Base-by-base conservation (phyloP, 1,140 invertebrate species). In the Leucophenga varia region DNA sequence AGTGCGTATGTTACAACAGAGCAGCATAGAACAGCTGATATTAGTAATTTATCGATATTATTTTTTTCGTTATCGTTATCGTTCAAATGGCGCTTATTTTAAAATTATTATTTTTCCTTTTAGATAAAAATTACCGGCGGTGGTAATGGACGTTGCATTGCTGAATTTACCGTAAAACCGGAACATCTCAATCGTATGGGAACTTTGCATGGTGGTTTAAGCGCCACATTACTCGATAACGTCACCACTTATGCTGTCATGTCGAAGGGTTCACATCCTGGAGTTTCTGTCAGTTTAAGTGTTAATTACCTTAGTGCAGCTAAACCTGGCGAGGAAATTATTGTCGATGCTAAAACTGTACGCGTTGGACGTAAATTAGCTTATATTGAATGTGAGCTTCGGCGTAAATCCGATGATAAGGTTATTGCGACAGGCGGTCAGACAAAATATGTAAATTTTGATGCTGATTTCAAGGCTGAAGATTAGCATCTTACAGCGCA, bases 151-250 rank as follows among this genome's bases (percentile, higher is more conserved):
- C 46, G 55, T 17, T 57, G 49, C 5, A 31, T 70, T 12, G 61
- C 52, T 1, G 87, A 94, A 77, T 84, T 97, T 57, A 83, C 80
- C 61, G 84, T 97, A 1, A 77, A 77, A 0, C 75, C 86, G 22
- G 86, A 93, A 51, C 87, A 94, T 72, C 72, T 86, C 2, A 97
- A 97, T 76, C 61, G 77, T 12, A 74, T 75, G 34, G 90, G 90
- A 1, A 83, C 83, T 0, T 72, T 95, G 5, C 91, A 96, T 77
- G 91, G 91, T 14, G 93, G 91, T 5, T 83, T 90, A 50, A 89
- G 86, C 2, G 85, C 87, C 8, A 87, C 88, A 3, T 68, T 95
- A n/a, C 82, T 95, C 8, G 93, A 97, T 76, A 80, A 81, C 43
- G 71, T 94, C 10, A 91, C 91, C 8, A 88, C 88, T 0, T 82